Percentiles rank a stretch among this genome's conserved stretches.
These are phyloP conservation scores for Platynereis dumerilii DNA, from an alignment of 2,888 invertebrate species.

Conservation along the genomic window DNA sequence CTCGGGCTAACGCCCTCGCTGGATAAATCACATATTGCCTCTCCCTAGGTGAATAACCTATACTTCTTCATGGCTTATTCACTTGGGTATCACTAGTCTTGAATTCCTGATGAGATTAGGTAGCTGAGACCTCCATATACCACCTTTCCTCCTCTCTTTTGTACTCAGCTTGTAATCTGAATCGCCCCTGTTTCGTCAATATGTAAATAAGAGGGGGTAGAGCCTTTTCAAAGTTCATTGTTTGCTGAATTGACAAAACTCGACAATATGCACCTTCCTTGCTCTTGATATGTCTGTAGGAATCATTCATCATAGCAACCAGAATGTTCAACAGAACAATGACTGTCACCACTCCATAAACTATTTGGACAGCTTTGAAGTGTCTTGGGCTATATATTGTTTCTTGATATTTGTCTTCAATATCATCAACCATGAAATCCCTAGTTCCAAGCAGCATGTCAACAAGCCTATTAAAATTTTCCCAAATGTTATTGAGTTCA, in stretches of 20 bases:
- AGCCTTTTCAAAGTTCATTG: no score
- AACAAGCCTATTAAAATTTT: not conserved
- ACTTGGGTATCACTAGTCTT: no score
- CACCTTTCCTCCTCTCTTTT: no score
- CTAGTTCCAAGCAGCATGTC: constrained; percentile 2
- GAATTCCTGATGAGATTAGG: no score
- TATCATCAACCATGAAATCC: constrained; percentile 1
- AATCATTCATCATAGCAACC: constrained; percentile 5
- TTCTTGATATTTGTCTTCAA: not conserved
- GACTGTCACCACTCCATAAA: not conserved
- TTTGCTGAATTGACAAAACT: not conserved
- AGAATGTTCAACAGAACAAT: constrained; percentile 5
- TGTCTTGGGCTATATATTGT: not conserved
- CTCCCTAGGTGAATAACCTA: no score
- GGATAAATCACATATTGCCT: no score
- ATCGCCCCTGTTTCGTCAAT: no score
- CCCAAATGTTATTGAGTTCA: not conserved
- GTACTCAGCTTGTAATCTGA: no score
- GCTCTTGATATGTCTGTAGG: not conserved
- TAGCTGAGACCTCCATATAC: no score
- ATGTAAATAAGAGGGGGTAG: no score
- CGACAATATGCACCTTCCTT: not conserved
- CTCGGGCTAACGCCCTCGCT: no score
- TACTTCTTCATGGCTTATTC: no score
- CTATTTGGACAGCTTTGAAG: not conserved